Conservation (phyloP, 53 echinoderm and acorn worm genomes). For the Hippasteria phrygiana region DNA sequence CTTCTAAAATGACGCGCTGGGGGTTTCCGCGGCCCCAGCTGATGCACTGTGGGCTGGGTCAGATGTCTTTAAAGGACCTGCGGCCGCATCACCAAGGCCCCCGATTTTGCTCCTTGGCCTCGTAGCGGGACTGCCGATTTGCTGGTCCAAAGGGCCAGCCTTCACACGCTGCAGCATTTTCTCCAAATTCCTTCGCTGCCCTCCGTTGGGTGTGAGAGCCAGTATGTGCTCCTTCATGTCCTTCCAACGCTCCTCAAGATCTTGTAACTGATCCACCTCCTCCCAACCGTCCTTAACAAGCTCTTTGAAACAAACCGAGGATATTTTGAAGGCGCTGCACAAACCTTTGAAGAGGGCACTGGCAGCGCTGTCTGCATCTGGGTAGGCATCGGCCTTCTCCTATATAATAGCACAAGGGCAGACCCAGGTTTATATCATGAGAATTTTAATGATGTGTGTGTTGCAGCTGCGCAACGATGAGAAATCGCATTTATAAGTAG, state of each 20-base stretch:
- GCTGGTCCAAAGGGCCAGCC: constrained; percentile 23
- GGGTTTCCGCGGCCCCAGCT: not conserved
- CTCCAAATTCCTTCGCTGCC: constrained; percentile 28
- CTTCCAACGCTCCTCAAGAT: not conserved
- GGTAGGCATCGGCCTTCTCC: constrained; percentile 34
- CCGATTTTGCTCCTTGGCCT: not conserved
- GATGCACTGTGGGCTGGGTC: not conserved
- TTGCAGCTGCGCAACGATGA: too few species aligned
- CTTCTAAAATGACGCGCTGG: not conserved
- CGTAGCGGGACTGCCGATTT: not conserved
- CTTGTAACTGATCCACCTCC: constrained; percentile 15
- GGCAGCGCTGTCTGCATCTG: not conserved
- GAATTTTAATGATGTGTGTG: too few species aligned
- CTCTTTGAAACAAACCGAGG: not conserved
- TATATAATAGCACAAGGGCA: too few species aligned
- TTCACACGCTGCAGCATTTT: constrained; percentile 28
- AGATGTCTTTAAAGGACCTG: too few species aligned
- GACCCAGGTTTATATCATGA: too few species aligned
- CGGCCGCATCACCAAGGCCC: not conserved
- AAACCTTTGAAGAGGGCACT: constrained; percentile 6
- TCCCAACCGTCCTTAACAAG: constrained; percentile 41
- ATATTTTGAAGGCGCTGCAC: constrained; percentile 5
- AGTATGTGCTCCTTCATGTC: not conserved
- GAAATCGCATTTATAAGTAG: too few species aligned
- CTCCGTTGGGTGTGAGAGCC: constrained; percentile 33